Evolutionary conservation across 2,113 vertebrate species (phyloP).

Genomic region (Ariopsis seemanni): DNA sequence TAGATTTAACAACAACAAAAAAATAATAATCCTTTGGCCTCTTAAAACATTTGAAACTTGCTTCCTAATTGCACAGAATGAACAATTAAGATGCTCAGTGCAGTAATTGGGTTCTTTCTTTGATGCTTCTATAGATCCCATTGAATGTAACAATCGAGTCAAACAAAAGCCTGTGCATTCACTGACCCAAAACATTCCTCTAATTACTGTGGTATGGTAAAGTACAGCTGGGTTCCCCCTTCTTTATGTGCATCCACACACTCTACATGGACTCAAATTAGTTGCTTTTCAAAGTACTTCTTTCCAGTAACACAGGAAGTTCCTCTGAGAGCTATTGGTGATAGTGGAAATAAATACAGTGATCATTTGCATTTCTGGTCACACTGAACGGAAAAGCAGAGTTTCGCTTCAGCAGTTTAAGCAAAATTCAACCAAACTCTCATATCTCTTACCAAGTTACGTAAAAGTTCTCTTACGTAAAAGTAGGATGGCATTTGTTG

Average conservation of each 20-base stretch:
- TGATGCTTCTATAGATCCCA: constrained; percentile 66
- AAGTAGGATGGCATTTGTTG: not conserved
- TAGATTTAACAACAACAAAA: constrained; percentile 62
- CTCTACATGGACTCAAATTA: constrained; percentile 28
- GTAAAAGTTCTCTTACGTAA: not conserved
- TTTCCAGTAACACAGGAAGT: constrained; percentile 26
- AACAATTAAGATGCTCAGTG: constrained; percentile 66
- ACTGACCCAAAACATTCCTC: constrained; percentile 70
- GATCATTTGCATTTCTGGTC: not conserved
- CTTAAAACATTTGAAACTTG: constrained; percentile 67
- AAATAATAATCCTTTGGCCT: constrained; percentile 66
- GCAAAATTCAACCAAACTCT: not conserved
- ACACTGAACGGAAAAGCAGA: not conserved
- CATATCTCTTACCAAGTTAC: not conserved
- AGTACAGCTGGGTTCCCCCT: constrained; percentile 58
- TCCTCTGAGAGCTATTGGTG: constrained; percentile 23
- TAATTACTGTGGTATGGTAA: constrained; percentile 68
- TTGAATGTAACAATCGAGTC: constrained; percentile 71
- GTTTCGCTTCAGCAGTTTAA: not conserved
- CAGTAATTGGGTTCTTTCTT: constrained; percentile 76
- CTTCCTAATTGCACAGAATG: constrained; percentile 69
- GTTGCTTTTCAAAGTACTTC: constrained; percentile 31
- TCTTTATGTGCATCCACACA: constrained; percentile 48
- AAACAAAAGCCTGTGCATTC: constrained; percentile 73
- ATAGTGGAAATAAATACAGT: constrained; percentile 19